A percentile compares a stretch with the other conserved stretches of the same genome.
These are phyloP conservation scores for Drosophila robusta DNA, from an alignment of 2,888 invertebrate genomes.

Conservation along the genomic window DNA sequence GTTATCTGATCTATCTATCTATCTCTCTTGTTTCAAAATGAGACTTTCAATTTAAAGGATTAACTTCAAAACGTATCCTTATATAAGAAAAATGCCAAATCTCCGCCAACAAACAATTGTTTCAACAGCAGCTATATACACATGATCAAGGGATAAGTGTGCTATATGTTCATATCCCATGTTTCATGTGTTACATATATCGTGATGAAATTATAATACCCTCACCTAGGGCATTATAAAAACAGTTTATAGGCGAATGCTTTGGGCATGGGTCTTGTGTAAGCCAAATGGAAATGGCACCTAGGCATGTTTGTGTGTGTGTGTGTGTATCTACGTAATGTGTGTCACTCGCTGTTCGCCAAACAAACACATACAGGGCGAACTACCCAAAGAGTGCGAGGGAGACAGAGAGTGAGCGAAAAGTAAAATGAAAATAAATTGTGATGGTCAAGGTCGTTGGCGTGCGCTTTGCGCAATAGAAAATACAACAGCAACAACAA, in stretches of 20 bases:
- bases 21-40: too few species aligned
- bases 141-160: too few species aligned
- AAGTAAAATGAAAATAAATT: slow-evolving; percentile 81
- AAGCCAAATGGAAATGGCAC: slow-evolving; percentile 43
- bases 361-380: slow-evolving; percentile 21
- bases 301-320: slow-evolving; percentile 5
- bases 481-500: slow-evolving; percentile 24
- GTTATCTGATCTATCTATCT: too few species aligned
- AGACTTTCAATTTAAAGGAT: too few species aligned
- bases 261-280: slow-evolving; percentile 46
- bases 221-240: slow-evolving; percentile 31
- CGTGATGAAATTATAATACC: slow-evolving; percentile 10
- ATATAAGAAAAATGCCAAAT: background rate
- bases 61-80: too few species aligned
- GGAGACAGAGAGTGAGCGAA: slow-evolving; percentile 39
- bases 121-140: background rate
- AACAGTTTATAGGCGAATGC: slow-evolving; percentile 12
- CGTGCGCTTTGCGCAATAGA: slow-evolving; percentile 75
- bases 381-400: slow-evolving; percentile 18
- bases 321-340: slow-evolving; percentile 26
- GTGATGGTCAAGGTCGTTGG: slow-evolving; percentile 83
- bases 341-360: slow-evolving; percentile 50
- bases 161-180: background rate
- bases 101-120: background rate
- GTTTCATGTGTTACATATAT: background rate